Evolutionary conservation across 2,113 vertebrate genomes (phyloP).

Genomic region (Saguinus midas): DNA sequence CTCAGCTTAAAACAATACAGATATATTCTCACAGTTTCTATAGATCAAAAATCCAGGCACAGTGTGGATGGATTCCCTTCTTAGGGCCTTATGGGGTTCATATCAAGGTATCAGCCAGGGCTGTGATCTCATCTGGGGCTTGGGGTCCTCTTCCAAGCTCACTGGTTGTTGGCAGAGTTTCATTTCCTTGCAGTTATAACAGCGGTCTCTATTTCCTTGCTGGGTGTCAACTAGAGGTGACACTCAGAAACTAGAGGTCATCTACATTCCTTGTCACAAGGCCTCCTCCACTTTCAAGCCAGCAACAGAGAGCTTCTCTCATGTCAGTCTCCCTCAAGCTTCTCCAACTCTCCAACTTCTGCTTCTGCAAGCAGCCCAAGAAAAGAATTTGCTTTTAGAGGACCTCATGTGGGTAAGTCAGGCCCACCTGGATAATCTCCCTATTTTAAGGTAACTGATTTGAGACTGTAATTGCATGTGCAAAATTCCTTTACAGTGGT

Average conservation of each 20-base stretch:
- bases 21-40: conserved; percentile 7
- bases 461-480: not conserved
- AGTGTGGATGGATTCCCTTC: not conserved
- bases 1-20: conserved; percentile 42
- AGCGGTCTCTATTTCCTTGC: not conserved
- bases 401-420: not conserved
- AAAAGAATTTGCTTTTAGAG: conserved; percentile 23
- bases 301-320: not conserved
- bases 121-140: not conserved
- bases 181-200: not conserved
- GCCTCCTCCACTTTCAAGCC: not conserved
- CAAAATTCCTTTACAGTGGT: not conserved
- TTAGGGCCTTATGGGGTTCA: not conserved
- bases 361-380: not conserved
- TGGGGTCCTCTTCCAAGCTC: not conserved
- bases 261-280: not conserved
- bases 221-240: not conserved
- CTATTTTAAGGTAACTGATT: not conserved
- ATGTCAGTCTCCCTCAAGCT: not conserved
- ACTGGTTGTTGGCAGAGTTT: not conserved
- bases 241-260: not conserved
- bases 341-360: not conserved
- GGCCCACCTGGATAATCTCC: not conserved
- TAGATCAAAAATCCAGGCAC: conserved; percentile 31
- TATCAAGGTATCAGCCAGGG: not conserved